Percentiles rank a stretch among this genome's conserved stretches.
These are phyloP conservation scores for Condylura cristata DNA, from an alignment of 2,113 vertebrate species.

Conservation along the genomic window DNA sequence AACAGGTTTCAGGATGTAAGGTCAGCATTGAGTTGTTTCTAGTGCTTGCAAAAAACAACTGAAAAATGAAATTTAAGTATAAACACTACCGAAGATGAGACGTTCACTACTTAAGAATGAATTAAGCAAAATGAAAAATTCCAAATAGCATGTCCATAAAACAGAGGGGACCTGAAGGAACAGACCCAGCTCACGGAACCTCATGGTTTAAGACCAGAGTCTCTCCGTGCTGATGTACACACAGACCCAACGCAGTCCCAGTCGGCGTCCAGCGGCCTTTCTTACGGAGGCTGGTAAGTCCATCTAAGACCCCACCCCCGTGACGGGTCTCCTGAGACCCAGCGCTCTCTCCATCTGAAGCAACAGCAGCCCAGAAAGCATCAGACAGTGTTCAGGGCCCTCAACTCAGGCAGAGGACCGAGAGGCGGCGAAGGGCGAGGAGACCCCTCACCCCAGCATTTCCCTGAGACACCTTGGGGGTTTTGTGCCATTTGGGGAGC, in stretches of 20 bases:
- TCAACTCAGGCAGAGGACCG: background rate
- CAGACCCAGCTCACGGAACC: background rate
- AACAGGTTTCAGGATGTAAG: background rate
- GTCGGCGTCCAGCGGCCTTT: background rate
- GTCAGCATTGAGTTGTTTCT: background rate
- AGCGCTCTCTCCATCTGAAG: background rate
- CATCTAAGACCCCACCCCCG: too few species aligned
- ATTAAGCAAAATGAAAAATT: background rate
- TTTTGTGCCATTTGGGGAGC: background rate
- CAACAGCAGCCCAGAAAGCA: background rate
- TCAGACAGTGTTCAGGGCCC: background rate
- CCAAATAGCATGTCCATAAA: background rate
- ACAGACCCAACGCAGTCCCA: background rate
- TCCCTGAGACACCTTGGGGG: background rate
- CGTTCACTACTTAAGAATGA: background rate
- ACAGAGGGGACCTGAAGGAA: background rate
- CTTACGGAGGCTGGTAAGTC: background rate
- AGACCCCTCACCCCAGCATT: rapidly evolving
- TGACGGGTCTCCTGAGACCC: too few species aligned
- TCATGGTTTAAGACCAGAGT: rapidly evolving
- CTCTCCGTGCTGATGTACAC: too few species aligned
- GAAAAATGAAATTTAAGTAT: background rate
- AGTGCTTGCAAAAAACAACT: background rate
- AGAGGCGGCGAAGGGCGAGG: background rate
- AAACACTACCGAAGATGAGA: background rate